These are phyloP conservation scores for Penaeus indicus DNA, from an alignment of 1,140 invertebrate genomes.

Conservation along the genomic window DNA sequence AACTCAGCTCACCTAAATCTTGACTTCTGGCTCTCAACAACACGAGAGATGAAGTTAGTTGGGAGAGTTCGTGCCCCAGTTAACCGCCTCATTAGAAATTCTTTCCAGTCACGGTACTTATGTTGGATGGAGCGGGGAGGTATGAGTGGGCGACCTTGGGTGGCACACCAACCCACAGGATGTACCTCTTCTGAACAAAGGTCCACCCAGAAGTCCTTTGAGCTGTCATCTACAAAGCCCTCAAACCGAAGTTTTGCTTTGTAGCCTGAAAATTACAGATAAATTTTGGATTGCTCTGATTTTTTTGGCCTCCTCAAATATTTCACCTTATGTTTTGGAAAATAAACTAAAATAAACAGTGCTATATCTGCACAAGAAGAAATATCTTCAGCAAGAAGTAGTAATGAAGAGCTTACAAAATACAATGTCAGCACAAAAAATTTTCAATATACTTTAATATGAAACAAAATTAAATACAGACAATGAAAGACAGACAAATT, in stretches of 20 bases:
- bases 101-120: constrained; percentile 96
- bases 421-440: too few relatives aligned
- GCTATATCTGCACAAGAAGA: too few relatives aligned
- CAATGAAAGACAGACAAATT: too few relatives aligned
- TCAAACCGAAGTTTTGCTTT: constrained; percentile 85
- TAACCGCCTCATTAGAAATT: constrained; percentile 89
- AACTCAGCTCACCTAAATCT: constrained; percentile 76
- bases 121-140: constrained; percentile 84
- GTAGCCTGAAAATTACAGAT: constrained; percentile 58
- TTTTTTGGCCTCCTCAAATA: too few relatives aligned
- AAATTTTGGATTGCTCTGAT: too few relatives aligned
- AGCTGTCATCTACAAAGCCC: constrained; percentile 88
- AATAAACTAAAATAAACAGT: too few relatives aligned
- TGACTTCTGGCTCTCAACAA: constrained; percentile 84
- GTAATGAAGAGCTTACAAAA: too few relatives aligned
- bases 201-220: constrained; percentile 96
- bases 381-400: too few relatives aligned
- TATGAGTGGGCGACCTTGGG: constrained; percentile 92
- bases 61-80: constrained; percentile 94
- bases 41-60: constrained; percentile 90
- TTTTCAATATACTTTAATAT: too few relatives aligned
- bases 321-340: too few relatives aligned
- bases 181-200: constrained; percentile 93
- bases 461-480: too few relatives aligned
- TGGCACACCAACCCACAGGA: constrained; percentile 97